Percentiles rank a stretch among this genome's conserved stretches.
Conservation (phyloP, 2,797 vertebrate species). For the Rhinella marina region DNA sequence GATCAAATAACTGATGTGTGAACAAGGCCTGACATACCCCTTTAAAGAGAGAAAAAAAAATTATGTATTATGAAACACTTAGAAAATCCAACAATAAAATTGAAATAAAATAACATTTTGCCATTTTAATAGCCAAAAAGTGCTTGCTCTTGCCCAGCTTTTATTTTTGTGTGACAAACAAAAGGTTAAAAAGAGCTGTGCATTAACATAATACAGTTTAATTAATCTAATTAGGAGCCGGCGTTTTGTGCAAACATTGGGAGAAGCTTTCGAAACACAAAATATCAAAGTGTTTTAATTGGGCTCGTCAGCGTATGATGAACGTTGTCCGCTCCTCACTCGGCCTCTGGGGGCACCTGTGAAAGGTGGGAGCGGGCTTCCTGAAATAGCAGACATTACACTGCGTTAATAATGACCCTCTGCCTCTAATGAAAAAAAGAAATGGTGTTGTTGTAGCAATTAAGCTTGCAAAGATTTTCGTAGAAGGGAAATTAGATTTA, state of each 20-base stretch:
- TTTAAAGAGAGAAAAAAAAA: not conserved
- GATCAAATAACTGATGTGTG: no score
- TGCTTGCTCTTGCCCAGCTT: no score
- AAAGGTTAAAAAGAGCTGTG: constrained; percentile 42
- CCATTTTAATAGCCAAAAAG: not conserved
- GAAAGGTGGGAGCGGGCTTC: constrained; percentile 67
- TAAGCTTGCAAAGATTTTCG: constrained; percentile 81
- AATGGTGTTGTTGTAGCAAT: constrained; percentile 85
- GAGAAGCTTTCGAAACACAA: constrained; percentile 60
- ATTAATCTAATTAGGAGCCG: constrained; percentile 60
- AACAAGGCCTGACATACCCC: no score
- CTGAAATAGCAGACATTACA: constrained; percentile 66
- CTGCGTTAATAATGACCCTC: constrained; percentile 70
- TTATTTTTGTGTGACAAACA: not conserved
- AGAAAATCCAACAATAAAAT: not conserved
- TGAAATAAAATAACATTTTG: not conserved
- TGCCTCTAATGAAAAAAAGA: constrained; percentile 76
- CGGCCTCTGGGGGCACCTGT: constrained; percentile 69
- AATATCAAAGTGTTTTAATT: constrained; percentile 70
- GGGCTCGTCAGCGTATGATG: constrained; percentile 65
- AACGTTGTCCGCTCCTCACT: constrained; percentile 66
- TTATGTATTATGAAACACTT: not conserved
- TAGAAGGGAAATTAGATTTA: constrained; percentile 90
- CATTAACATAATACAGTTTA: constrained; percentile 60
- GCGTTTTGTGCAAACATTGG: constrained; percentile 62